Percentiles rank a stretch among this genome's conserved stretches.
Conservation (phyloP, 2,113 vertebrate species). For the Clarias gariepinus region DNA sequence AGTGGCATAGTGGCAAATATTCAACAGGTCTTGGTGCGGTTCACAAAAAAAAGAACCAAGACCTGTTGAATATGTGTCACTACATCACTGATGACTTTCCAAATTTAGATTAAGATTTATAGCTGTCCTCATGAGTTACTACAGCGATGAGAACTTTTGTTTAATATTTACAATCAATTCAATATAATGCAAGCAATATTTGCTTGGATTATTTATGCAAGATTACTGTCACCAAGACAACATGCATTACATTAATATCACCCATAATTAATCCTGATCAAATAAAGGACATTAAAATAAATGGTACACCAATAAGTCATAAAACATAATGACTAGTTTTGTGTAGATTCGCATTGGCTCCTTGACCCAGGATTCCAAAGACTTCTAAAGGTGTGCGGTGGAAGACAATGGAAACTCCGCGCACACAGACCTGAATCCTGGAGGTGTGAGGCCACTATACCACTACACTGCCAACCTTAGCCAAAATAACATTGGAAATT, state of each 20-base stretch:
- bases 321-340: too few species aligned
- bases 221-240: not conserved
- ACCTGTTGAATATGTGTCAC: not conserved
- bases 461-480: not conserved
- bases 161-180: too few species aligned
- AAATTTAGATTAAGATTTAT: slow-evolving; percentile 1
- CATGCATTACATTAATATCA: not conserved
- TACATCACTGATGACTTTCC: not conserved
- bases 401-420: too few species aligned
- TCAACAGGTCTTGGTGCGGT: not conserved
- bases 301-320: not conserved
- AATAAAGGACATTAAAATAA: not conserved
- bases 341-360: too few species aligned
- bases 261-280: not conserved
- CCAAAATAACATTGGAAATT: not conserved
- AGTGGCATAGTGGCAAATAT: not conserved
- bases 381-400: too few species aligned
- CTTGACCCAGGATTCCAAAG: too few species aligned
- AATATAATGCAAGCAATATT: not conserved
- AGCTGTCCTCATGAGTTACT: not conserved
- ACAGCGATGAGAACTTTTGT: slow-evolving; percentile 20
- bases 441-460: too few species aligned
- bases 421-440: too few species aligned
- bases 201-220: not conserved
- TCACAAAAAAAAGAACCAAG: not conserved